phyloP scores from a whole-genome alignment of 2,797 vertebrate species.

The Neostethus bicornis region DNA sequence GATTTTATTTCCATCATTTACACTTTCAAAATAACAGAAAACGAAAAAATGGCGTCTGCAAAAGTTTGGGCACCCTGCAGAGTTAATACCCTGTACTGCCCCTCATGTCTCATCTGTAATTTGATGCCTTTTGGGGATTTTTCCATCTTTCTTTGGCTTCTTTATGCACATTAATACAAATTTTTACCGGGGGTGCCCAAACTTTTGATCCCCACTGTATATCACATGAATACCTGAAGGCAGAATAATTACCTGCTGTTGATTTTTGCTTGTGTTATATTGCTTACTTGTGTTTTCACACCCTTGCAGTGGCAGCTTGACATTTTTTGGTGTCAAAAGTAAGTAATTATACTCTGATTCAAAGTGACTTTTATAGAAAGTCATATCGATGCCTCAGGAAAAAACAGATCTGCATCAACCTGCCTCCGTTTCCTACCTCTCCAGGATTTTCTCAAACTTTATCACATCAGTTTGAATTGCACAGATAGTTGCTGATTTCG shows the following conservation, averaged over 20 bases:
- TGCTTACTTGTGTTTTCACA: not conserved
- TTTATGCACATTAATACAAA: no score
- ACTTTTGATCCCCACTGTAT: no score
- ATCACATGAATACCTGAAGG: no score
- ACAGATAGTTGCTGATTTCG: conserved; percentile 6
- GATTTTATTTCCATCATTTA: no score
- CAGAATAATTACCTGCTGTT: conserved; percentile 3
- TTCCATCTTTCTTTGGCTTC: no score
- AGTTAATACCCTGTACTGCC: no score
- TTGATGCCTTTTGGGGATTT: no score
- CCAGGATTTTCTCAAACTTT: not conserved
- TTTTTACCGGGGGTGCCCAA: no score
- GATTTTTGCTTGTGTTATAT: not conserved
- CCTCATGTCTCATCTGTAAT: no score
- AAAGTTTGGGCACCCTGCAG: no score
- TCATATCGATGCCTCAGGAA: not conserved
- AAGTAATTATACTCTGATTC: not conserved
- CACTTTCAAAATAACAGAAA: no score
- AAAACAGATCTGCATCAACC: not conserved
- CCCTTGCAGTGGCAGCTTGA: not conserved
- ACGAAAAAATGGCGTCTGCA: no score
- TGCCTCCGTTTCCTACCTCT: not conserved
- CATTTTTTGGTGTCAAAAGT: not conserved
- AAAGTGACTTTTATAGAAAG: not conserved
- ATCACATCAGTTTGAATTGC: conserved; percentile 3